Conservation (phyloP, 2,888 invertebrate species). For the Gryllus longicercus region DNA sequence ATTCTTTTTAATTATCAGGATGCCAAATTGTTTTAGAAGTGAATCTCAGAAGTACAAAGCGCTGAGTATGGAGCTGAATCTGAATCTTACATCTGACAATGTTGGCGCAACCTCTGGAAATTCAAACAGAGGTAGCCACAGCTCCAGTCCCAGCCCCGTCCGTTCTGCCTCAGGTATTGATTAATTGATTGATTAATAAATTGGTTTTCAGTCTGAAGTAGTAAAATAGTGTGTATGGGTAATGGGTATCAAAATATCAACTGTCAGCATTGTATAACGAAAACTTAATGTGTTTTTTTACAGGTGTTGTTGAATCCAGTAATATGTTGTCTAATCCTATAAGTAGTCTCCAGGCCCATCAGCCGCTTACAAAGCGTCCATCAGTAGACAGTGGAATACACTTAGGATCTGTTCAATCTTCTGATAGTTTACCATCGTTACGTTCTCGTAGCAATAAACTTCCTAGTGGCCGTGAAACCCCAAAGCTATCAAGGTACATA, state of each 20-base stretch:
- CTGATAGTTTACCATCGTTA: conserved; percentile 45
- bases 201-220: too few relatives aligned
- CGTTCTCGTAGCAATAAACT: conserved; percentile 41
- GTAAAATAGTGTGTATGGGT: too few relatives aligned
- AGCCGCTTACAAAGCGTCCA: conserved; percentile 63
- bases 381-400: conserved; percentile 79
- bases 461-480: conserved; percentile 43
- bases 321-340: background rate
- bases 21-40: conserved; percentile 43
- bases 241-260: too few relatives aligned
- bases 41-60: conserved; percentile 53
- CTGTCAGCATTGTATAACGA: too few relatives aligned
- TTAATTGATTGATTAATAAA: background rate
- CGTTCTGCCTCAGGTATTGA: conserved; percentile 31
- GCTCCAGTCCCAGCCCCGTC: conserved; percentile 36
- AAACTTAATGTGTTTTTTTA: background rate
- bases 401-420: conserved; percentile 55
- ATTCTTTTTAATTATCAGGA: too few relatives aligned
- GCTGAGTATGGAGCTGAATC: conserved; percentile 47
- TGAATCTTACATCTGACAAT: background rate
- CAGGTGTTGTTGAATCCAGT: conserved; percentile 26
- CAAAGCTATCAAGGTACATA: conserved; percentile 50
- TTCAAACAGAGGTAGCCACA: conserved; percentile 29
- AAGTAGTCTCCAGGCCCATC: conserved; percentile 28
- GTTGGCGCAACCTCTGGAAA: background rate